These are phyloP conservation scores for Chironex yamaguchii DNA, from an alignment of 30 jellyfish, hydroid and myxozoan species.

Conservation along the genomic window DNA sequence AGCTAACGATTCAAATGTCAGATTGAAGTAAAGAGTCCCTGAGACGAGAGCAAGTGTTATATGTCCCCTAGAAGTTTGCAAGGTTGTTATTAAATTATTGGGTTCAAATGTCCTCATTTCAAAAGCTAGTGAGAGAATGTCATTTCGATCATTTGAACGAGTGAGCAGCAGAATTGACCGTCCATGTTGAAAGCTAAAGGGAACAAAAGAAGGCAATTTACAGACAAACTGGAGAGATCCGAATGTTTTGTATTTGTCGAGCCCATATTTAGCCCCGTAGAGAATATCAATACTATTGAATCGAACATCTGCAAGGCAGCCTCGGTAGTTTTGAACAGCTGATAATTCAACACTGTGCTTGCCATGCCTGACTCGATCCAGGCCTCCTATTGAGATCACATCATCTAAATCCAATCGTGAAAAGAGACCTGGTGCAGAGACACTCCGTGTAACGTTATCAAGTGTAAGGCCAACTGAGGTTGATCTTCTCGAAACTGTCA, in stretches of 20 bases:
- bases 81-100: slow-evolving; percentile 79
- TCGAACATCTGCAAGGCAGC: slow-evolving; percentile 85
- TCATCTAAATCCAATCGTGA: slow-evolving; percentile 79
- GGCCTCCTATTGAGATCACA: slow-evolving; percentile 81
- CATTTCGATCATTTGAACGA: slow-evolving; percentile 31
- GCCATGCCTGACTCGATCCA: slow-evolving; percentile 61
- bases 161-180: slow-evolving; percentile 47
- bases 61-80: slow-evolving; percentile 73
- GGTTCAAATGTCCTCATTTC: slow-evolving; percentile 89
- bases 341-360: slow-evolving; percentile 58
- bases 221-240: slow-evolving; percentile 75
- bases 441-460: slow-evolving; percentile 67
- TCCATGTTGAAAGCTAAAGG: slow-evolving; percentile 65
- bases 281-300: slow-evolving; percentile 75
- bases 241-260: slow-evolving; percentile 40
- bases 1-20: slow-evolving; percentile 70
- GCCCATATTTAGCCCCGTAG: slow-evolving; percentile 77
- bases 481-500: slow-evolving; percentile 64
- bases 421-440: slow-evolving; percentile 73
- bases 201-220: slow-evolving; percentile 27
- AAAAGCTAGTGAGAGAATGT: slow-evolving; percentile 45
- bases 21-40: slow-evolving; percentile 68
- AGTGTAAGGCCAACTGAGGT: slow-evolving; percentile 70
- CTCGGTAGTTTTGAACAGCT: slow-evolving; percentile 68
- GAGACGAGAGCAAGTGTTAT: slow-evolving; percentile 61